A percentile compares a stretch with the other conserved stretches of the same genome.
These are phyloP conservation scores for Microtus montanus DNA, from an alignment of 2,113 vertebrate species.

Conservation along the genomic window DNA sequence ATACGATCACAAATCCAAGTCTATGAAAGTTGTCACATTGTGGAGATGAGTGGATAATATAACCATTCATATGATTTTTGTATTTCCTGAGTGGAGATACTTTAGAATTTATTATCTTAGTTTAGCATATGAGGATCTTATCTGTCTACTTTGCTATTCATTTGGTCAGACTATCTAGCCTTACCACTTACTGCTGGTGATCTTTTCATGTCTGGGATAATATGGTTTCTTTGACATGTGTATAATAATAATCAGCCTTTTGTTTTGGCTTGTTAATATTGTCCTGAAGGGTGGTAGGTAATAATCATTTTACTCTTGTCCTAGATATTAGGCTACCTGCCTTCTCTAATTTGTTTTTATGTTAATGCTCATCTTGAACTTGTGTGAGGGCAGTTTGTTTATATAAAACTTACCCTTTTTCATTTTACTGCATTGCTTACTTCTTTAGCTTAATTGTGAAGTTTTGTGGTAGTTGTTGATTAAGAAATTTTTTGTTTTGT, in stretches of 20 bases:
- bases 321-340: conserved; percentile 32
- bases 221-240: conserved; percentile 33
- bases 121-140: conserved; percentile 56
- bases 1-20: conserved; percentile 68
- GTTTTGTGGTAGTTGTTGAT: conserved; percentile 34
- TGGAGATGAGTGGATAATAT: conserved; percentile 66
- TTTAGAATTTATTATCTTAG: conserved; percentile 65
- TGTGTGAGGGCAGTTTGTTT: not conserved
- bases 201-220: conserved; percentile 56
- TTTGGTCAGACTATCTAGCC: conserved; percentile 46
- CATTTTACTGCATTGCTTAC: not conserved
- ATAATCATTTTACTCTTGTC: conserved; percentile 40
- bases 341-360: conserved; percentile 40
- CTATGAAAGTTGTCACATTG: conserved; percentile 70
- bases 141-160: conserved; percentile 48
- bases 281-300: not conserved
- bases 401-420: conserved; percentile 33
- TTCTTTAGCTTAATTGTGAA: conserved; percentile 34
- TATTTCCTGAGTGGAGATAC: conserved; percentile 58
- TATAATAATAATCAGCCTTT: conserved; percentile 65
- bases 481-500: not conserved
- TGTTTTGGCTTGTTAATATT: conserved; percentile 51
- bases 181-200: conserved; percentile 46
- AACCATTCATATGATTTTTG: conserved; percentile 57
- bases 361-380: conserved; percentile 22